Percentiles rank a stretch among this genome's conserved stretches.
These are phyloP conservation scores for Tinamus guttatus DNA, from an alignment of 2,113 vertebrate species.

Conservation along the genomic window DNA sequence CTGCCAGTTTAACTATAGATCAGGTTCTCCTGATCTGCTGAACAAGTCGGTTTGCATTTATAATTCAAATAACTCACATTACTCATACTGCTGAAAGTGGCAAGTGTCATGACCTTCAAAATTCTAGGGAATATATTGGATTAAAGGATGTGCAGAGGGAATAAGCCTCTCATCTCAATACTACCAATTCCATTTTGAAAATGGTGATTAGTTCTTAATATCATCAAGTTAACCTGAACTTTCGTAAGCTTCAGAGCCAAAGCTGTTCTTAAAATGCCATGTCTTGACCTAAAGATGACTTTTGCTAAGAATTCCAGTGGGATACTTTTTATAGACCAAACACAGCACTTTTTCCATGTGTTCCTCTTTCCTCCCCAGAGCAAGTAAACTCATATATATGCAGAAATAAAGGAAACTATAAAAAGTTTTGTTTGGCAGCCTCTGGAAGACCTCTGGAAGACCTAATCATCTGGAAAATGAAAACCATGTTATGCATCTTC, in stretches of 20 bases:
- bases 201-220: conserved; percentile 28
- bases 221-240: neutral
- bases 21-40: neutral
- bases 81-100: neutral
- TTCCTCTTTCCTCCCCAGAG: neutral
- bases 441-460: neutral
- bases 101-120: neutral
- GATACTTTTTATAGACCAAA: neutral
- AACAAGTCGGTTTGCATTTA: neutral
- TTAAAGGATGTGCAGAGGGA: neutral
- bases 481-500: conserved; percentile 7
- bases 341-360: neutral
- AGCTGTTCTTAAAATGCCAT: neutral
- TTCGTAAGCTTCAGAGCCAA: neutral
- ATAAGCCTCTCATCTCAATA: neutral
- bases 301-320: neutral
- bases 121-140: neutral
- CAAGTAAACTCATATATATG: neutral
- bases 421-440: neutral
- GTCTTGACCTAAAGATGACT: conserved; percentile 20
- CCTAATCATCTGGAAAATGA: conserved; percentile 53
- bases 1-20: neutral
- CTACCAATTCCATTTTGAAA: conserved; percentile 16
- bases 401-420: conserved; percentile 17
- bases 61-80: neutral